These are phyloP conservation scores for Drosophila seclusa DNA, from an alignment of 2,888 invertebrate genomes.

Conservation along the genomic window DNA sequence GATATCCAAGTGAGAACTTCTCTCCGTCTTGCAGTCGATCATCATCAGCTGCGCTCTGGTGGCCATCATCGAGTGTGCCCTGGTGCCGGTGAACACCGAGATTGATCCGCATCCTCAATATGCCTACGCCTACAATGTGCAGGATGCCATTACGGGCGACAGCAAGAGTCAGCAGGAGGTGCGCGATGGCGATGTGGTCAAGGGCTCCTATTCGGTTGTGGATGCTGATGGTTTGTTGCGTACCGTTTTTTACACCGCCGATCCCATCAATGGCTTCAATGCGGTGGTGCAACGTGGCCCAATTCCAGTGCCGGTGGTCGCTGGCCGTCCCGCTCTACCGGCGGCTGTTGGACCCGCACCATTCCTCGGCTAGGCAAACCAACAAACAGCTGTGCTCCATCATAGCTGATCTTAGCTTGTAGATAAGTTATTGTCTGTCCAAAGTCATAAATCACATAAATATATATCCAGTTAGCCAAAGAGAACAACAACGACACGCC, in stretches of 20 bases:
- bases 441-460: conserved; percentile 52
- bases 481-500: conserved; percentile 35
- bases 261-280: conserved; percentile 84
- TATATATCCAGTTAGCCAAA: conserved; percentile 67
- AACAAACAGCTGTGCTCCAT: conserved; percentile 17
- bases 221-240: conserved; percentile 84
- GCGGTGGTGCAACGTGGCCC: conserved; percentile 88
- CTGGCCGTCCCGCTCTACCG: conserved; percentile 34
- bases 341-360: conserved; percentile 44
- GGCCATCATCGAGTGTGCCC: conserved; percentile 53
- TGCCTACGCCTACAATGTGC: conserved; percentile 83
- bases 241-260: conserved; percentile 84
- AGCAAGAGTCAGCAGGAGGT: conserved; percentile 84
- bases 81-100: conserved; percentile 65
- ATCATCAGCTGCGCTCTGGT: conserved; percentile 57
- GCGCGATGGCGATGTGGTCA: conserved; percentile 84
- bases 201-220: conserved; percentile 84
- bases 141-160: conserved; percentile 84
- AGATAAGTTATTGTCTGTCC: conserved; percentile 72
- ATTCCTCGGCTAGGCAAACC: conserved; percentile 51
- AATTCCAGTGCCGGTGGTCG: conserved; percentile 60
- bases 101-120: conserved; percentile 81
- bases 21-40: conserved; percentile 21
- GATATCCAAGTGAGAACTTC: background rate
- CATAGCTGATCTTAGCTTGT: conserved; percentile 55